phyloP scores from a whole-genome alignment of 2,797 vertebrate genomes.

The Myotis pilosus region DNA sequence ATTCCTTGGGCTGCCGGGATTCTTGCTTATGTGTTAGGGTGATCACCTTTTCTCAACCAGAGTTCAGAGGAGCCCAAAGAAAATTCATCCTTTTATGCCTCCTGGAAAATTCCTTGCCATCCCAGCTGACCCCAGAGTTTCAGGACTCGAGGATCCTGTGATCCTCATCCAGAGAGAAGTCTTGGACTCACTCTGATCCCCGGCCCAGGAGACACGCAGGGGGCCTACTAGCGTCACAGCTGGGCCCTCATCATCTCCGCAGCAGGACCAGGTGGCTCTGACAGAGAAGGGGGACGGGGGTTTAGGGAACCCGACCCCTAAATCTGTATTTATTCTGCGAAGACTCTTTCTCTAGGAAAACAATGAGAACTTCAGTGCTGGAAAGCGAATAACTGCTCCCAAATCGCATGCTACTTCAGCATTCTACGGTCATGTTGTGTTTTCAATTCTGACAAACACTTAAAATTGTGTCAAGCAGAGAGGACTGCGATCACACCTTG shows the following conservation, averaged over 20 bases:
- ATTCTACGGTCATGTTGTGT: not conserved
- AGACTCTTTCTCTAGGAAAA: not conserved
- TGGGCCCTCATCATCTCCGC: not conserved
- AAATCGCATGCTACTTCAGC: conserved; percentile 16
- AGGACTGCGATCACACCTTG: not conserved
- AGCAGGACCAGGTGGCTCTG: not conserved
- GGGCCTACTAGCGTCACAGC: not conserved
- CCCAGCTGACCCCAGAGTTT: not conserved
- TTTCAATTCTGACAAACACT: conserved; percentile 16
- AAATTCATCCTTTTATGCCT: not conserved
- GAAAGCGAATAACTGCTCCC: not conserved
- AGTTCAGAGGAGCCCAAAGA: not conserved
- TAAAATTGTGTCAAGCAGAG: conserved; percentile 42
- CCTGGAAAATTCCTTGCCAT: not conserved
- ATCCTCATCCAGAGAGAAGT: not conserved
- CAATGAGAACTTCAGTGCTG: not conserved
- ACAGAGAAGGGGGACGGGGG: not conserved
- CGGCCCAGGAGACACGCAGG: not conserved
- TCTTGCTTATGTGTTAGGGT: not conserved
- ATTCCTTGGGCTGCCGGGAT: not conserved
- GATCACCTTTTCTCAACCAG: not conserved
- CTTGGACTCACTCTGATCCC: not conserved
- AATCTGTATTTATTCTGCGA: not conserved
- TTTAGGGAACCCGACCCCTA: not conserved
- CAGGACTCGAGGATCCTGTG: not conserved